A percentile compares a stretch with the other conserved stretches of the same genome.
Conservation (phyloP, 2,888 invertebrate species). For the Cyaniris semiargus region DNA sequence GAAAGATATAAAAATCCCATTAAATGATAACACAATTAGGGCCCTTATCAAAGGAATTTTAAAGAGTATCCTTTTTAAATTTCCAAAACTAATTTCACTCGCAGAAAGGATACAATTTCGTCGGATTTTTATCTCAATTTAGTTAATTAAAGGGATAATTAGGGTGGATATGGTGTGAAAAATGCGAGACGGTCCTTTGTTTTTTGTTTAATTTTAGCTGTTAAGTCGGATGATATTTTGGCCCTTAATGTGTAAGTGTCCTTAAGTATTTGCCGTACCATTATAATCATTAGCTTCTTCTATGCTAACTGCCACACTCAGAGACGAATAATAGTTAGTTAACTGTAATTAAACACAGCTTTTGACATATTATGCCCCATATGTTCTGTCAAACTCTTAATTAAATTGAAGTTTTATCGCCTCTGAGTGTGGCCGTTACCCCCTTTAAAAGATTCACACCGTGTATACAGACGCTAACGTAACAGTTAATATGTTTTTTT, state of each 20-base stretch:
- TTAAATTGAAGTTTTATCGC: too few species aligned
- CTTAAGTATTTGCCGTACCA: neutral
- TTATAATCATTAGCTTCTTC: neutral
- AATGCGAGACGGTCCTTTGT: slow-evolving; percentile 23
- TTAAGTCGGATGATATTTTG: neutral
- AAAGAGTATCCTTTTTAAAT: slow-evolving; percentile 35
- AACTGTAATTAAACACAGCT: too few species aligned
- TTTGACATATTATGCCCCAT: too few species aligned
- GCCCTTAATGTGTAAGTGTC: neutral
- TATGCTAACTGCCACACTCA: neutral
- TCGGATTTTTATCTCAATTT: slow-evolving; percentile 45
- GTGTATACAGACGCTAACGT: too few species aligned
- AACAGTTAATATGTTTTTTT: too few species aligned
- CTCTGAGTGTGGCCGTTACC: too few species aligned
- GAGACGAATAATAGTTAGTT: too few species aligned
- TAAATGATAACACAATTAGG: slow-evolving; percentile 29
- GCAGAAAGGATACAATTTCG: slow-evolving; percentile 41
- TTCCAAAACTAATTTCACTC: slow-evolving; percentile 40
- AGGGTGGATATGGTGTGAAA: slow-evolving; percentile 30
- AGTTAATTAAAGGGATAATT: slow-evolving; percentile 41
- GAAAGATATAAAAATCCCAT: slow-evolving; percentile 23
- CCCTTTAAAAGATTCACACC: too few species aligned
- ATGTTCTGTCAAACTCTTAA: too few species aligned
- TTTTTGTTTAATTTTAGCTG: slow-evolving; percentile 38
- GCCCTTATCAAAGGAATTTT: slow-evolving; percentile 24